These are phyloP conservation scores for Dolomedes plantarius DNA, from an alignment of 2,888 invertebrate species.

Conservation along the genomic window DNA sequence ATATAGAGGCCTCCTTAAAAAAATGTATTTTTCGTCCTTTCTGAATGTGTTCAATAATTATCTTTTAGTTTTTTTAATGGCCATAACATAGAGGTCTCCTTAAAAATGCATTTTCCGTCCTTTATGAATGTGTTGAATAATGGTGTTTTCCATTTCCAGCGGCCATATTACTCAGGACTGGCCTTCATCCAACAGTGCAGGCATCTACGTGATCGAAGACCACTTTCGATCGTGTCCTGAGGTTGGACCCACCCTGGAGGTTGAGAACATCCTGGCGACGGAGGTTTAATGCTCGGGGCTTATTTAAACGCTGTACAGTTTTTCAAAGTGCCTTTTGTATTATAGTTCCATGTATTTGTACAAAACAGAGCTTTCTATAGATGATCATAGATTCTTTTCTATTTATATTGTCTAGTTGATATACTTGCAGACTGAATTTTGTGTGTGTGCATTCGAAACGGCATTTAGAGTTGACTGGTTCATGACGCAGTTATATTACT, in stretches of 20 bases:
- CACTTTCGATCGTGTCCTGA: constrained; percentile 36
- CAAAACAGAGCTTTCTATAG: constrained; percentile 71
- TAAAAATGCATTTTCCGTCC: too few relatives aligned
- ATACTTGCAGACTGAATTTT: not conserved
- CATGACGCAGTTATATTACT: not conserved
- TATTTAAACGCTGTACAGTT: constrained; percentile 65
- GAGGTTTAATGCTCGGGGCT: constrained; percentile 52
- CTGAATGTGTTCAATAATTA: too few relatives aligned
- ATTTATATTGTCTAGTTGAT: constrained; percentile 65
- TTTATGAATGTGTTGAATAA: too few relatives aligned
- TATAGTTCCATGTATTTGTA: constrained; percentile 66
- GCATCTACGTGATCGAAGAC: constrained; percentile 59
- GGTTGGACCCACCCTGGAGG: constrained; percentile 2
- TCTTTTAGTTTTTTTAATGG: too few relatives aligned
- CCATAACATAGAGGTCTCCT: too few relatives aligned
- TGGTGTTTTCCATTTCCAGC: constrained; percentile 15
- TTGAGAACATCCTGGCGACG: constrained; percentile 47
- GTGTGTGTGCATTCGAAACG: not conserved
- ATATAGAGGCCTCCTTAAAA: too few relatives aligned
- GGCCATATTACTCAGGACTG: constrained; percentile 49
- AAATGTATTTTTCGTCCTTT: too few relatives aligned
- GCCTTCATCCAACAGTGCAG: constrained; percentile 46
- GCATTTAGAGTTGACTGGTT: not conserved
- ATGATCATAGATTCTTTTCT: constrained; percentile 58
- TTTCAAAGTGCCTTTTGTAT: constrained; percentile 66